A percentile compares a stretch with the other conserved stretches of the same genome.
These are phyloP conservation scores for Penelope pileata DNA, from an alignment of 2,113 vertebrate genomes.

Conservation along the genomic window DNA sequence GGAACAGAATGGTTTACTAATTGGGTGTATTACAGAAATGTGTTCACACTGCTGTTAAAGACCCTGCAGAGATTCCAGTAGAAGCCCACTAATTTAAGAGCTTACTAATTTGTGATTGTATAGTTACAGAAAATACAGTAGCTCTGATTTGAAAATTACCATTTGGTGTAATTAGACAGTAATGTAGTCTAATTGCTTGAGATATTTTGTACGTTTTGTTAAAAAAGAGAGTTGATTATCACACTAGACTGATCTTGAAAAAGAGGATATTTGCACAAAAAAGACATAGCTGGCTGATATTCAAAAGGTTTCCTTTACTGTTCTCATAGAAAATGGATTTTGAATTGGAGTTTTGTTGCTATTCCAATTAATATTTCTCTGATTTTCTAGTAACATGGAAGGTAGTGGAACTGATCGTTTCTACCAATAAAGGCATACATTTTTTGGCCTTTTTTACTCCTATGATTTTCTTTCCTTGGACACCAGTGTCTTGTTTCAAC, in stretches of 20 bases:
- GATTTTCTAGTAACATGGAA: not conserved
- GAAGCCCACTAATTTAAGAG: slow-evolving; percentile 6
- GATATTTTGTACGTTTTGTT: slow-evolving; percentile 26
- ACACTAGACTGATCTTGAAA: not conserved
- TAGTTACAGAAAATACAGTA: slow-evolving; percentile 30
- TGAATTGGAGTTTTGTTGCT: not conserved
- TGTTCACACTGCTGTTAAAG: not conserved
- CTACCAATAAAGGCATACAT: not conserved
- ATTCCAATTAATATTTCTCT: not conserved
- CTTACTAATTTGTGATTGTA: slow-evolving; percentile 31
- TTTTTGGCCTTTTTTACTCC: not conserved
- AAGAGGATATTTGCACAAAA: not conserved
- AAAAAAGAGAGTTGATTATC: slow-evolving; percentile 1
- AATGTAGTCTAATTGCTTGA: slow-evolving; percentile 33
- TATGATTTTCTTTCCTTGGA: not conserved
- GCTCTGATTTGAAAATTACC: slow-evolving; percentile 47
- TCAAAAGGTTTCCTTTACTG: not conserved
- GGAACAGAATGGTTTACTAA: slow-evolving; percentile 29
- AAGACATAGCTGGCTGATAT: not conserved
- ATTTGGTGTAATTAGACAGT: slow-evolving; percentile 31
- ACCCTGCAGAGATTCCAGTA: not conserved
- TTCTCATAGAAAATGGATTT: not conserved
- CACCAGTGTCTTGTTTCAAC: not conserved
- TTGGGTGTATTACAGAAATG: not conserved
- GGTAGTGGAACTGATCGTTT: not conserved